These are phyloP conservation scores for Climacteris rufus DNA, from an alignment of 2,113 vertebrate genomes.

Conservation along the genomic window DNA sequence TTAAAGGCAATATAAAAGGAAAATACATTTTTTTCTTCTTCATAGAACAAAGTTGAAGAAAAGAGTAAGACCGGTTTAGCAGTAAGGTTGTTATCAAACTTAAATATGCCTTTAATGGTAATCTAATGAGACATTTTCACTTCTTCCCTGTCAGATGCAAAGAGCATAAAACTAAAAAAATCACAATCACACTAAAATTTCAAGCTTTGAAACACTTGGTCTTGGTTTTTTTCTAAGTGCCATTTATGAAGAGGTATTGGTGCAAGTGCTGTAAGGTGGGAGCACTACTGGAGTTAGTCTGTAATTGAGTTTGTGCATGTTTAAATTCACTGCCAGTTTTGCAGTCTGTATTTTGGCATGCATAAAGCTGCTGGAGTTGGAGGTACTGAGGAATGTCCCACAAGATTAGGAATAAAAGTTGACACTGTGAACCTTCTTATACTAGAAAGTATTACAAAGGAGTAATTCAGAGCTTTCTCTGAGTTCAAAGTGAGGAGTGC, in stretches of 20 bases:
- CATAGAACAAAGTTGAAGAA: neutral
- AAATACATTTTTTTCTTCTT: neutral
- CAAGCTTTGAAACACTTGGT: neutral
- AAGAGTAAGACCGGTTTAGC: neutral
- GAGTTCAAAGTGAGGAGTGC: neutral
- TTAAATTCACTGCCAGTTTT: neutral
- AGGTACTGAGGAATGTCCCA: neutral
- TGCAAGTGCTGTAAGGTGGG: neutral
- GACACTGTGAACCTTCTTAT: neutral
- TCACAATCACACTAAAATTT: neutral
- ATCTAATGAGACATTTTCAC: neutral
- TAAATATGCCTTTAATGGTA: neutral
- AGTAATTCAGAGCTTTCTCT: neutral
- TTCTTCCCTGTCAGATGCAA: neutral
- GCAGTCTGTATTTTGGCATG: neutral
- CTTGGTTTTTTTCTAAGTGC: neutral
- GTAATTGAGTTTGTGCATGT: neutral
- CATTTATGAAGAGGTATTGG: neutral
- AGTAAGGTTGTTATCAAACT: neutral
- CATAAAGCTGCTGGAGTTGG: neutral
- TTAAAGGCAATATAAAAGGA: neutral
- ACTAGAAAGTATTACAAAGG: neutral
- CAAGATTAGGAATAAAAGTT: slow-evolving; percentile 18
- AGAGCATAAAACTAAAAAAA: neutral
- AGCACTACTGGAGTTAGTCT: neutral